Conservation (phyloP, 2,113 vertebrate genomes). For the Podocnemis expansa region DNA sequence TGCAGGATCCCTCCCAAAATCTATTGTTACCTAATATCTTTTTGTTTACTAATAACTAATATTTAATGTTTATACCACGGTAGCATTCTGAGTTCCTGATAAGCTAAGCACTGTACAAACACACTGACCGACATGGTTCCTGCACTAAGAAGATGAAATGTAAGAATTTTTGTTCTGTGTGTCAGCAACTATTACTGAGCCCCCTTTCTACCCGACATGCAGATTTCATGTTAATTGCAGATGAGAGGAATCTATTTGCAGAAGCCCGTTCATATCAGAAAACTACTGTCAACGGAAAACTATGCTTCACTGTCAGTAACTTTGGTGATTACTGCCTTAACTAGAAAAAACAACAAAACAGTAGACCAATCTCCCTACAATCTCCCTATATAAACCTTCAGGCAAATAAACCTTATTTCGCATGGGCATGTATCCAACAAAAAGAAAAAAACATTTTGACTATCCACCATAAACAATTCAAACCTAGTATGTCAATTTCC, state of each 20-base stretch:
- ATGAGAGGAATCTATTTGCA: background rate
- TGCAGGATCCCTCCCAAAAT: background rate
- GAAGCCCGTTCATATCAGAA: conserved; percentile 5
- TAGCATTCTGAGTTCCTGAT: background rate
- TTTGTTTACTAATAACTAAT: background rate
- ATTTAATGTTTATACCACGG: background rate
- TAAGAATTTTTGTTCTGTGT: background rate
- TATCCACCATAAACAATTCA: background rate
- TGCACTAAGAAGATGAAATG: background rate
- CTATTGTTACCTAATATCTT: too few relatives aligned
- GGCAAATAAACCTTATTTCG: background rate
- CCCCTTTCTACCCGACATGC: background rate
- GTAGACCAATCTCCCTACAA: background rate
- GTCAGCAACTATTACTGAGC: background rate
- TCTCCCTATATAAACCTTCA: background rate
- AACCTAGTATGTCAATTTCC: background rate
- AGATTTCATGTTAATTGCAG: background rate
- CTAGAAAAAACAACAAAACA: background rate
- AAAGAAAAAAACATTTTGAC: background rate
- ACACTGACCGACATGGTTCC: background rate
- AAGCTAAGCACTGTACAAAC: accelerated
- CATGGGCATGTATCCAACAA: background rate
- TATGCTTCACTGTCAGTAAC: background rate
- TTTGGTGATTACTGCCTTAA: background rate
- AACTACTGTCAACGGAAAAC: background rate